Evolutionary conservation across 2,797 vertebrate genomes (phyloP).

Genomic region (Phataginus tetradactyla): DNA sequence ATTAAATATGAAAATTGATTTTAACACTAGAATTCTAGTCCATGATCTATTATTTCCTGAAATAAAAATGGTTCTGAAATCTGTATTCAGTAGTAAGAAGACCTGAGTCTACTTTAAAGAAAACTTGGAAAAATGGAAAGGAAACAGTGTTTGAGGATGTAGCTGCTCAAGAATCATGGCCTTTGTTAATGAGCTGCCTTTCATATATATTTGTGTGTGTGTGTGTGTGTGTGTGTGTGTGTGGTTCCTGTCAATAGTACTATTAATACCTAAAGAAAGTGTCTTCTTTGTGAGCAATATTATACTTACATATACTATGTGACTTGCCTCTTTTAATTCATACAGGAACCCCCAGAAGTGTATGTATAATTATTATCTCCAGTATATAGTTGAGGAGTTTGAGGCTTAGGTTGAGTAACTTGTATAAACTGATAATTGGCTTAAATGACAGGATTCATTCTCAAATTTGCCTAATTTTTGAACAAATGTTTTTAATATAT

Average conservation of each 20-base stretch:
- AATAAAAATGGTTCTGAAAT: background rate
- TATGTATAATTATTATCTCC: background rate
- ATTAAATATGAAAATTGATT: conserved; percentile 14
- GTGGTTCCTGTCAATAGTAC: background rate
- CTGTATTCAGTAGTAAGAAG: background rate
- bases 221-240: too few relatives aligned
- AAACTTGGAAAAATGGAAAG: background rate
- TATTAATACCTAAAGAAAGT: background rate
- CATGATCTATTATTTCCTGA: background rate
- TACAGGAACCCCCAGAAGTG: background rate
- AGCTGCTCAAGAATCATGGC: background rate
- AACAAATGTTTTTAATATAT: background rate
- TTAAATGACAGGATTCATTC: background rate
- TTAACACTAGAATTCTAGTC: background rate
- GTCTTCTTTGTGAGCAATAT: background rate
- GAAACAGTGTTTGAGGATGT: background rate
- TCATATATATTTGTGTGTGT: background rate
- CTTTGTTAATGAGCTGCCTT: background rate
- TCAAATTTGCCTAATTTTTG: background rate
- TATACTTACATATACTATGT: background rate
- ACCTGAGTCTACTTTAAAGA: background rate
- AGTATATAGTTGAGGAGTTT: background rate
- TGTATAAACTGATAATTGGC: background rate
- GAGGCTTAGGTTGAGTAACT: background rate
- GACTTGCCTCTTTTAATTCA: background rate